These are phyloP conservation scores for Mycalesis mineus DNA, from an alignment of 2,888 invertebrate species.

Conservation along the genomic window DNA sequence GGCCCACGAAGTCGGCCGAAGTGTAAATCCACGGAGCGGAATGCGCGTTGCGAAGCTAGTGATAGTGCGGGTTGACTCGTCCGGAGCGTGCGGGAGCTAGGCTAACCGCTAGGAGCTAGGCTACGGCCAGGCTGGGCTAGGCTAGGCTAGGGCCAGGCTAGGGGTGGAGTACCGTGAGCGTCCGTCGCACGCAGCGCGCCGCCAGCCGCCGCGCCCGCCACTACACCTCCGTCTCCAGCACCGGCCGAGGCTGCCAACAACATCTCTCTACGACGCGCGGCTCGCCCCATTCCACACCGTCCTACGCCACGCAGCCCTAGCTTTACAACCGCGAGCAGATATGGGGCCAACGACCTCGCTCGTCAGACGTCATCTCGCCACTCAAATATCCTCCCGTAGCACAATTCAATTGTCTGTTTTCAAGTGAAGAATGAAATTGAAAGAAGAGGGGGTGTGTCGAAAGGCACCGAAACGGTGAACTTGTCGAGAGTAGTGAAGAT, in stretches of 20 bases:
- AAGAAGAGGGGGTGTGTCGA: not conserved
- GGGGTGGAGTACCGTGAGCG: conserved; percentile 64
- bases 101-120: conserved; percentile 25
- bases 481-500: not conserved
- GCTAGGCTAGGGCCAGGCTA: conserved; percentile 31
- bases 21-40: not conserved
- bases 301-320: conserved; percentile 66
- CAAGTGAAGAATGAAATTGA: not conserved
- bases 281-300: conserved; percentile 74
- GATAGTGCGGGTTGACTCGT: conserved; percentile 29
- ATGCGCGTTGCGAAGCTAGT: not conserved
- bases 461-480: not conserved
- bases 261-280: conserved; percentile 73
- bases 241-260: conserved; percentile 75
- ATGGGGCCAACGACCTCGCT: conserved; percentile 28
- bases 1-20: not conserved
- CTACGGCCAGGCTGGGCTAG: conserved; percentile 27
- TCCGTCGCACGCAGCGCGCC: conserved; percentile 72
- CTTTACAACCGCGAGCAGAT: conserved; percentile 52
- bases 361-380: conserved; percentile 24
- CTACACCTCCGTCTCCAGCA: conserved; percentile 78
- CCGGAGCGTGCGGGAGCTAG: conserved; percentile 28
- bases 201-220: conserved; percentile 75
- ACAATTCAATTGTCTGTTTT: conserved; percentile 1
- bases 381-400: conserved; percentile 14